Percentiles rank a stretch among this genome's conserved stretches.
These are phyloP conservation scores for Eupithecia exiguata DNA, from an alignment of 2,888 invertebrate genomes.

Conservation along the genomic window DNA sequence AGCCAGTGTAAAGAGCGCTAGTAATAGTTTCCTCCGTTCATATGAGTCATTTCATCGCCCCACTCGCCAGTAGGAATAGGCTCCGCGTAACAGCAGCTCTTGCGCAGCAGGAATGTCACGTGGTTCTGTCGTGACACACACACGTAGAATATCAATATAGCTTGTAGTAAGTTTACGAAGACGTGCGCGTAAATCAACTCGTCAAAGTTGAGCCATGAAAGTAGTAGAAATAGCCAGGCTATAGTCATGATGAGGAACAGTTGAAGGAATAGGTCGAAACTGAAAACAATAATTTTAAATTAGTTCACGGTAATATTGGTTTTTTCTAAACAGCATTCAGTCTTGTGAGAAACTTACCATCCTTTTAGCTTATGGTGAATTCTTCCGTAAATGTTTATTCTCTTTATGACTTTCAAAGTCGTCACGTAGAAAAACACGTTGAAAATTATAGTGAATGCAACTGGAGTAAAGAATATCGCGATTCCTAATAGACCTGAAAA, in stretches of 20 bases:
- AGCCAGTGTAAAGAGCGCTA: background rate
- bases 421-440: conserved; percentile 92
- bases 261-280: conserved; percentile 91
- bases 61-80: conserved; percentile 90
- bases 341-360: conserved; percentile 80
- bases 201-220: conserved; percentile 90
- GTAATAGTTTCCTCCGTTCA: conserved; percentile 86
- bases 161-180: conserved; percentile 89
- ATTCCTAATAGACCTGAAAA: conserved; percentile 90
- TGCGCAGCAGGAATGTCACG: conserved; percentile 90
- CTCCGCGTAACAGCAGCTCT: conserved; percentile 91
- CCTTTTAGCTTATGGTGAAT: conserved; percentile 94
- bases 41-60: conserved; percentile 95
- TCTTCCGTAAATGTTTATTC: conserved; percentile 92
- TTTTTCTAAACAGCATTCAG: background rate
- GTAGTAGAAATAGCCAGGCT: conserved; percentile 89
- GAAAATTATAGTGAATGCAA: conserved; percentile 90
- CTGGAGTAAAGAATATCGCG: conserved; percentile 92
- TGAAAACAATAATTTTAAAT: conserved; percentile 55
- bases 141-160: conserved; percentile 89
- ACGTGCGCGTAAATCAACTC: conserved; percentile 90
- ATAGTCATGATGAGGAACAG: conserved; percentile 89
- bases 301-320: background rate
- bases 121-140: conserved; percentile 91
- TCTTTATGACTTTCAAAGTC: conserved; percentile 90